Base-by-base conservation (phyloP, 1,140 invertebrate species). In the Drosophila kepulauana region DNA sequence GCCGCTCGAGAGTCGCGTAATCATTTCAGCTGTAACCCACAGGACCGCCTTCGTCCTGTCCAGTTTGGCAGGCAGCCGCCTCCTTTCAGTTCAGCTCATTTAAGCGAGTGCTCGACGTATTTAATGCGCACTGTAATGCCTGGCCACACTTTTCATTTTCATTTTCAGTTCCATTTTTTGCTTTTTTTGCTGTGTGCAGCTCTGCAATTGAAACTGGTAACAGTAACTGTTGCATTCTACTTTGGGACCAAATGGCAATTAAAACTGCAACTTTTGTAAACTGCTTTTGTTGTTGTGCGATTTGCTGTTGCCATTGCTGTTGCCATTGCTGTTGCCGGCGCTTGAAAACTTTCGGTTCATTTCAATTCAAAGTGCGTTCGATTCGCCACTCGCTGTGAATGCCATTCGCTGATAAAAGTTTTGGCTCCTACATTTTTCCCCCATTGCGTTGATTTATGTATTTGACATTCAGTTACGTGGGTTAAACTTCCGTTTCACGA, bases 161-260 rank as follows among this genome's bases (percentile, higher is more conserved):
- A 3, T 33, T 46, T 46, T 46, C 28, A 48, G 1, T 62, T 1
- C 7, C 1, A 8, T 7, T 28, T 30, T 7, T 48, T 35, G n/a
- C n/a, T 28, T 45, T 10, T 25, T 30, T 10, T 20, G n/a, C 35
- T 8, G 35, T 8, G 35, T 43, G 7, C 41, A 10, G 52, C n/a
- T 13, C 28, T 2, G 43, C 45, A 46, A 28, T 15, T 56, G 51
- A 33, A 54, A 57, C 54, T 57, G 30, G 30, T 35, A 5, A 43
- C 25, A 15, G 65, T 57, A 69, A 75, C 51, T 69, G 66, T 63
- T 75, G 66, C 72, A 38, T 70, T 70, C 16, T 30, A 51, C 58
- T 70, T 45, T 64, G 48, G 30, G 41, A 1, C 41, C 49, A 63
- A 70, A 70, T 33, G 59, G 66, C 72, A 75, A 75, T 75, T 75